A percentile compares a stretch with the other conserved stretches of the same genome.
These are phyloP conservation scores for Halocaridina rubra DNA, from an alignment of 2,888 invertebrate genomes.

Conservation along the genomic window DNA sequence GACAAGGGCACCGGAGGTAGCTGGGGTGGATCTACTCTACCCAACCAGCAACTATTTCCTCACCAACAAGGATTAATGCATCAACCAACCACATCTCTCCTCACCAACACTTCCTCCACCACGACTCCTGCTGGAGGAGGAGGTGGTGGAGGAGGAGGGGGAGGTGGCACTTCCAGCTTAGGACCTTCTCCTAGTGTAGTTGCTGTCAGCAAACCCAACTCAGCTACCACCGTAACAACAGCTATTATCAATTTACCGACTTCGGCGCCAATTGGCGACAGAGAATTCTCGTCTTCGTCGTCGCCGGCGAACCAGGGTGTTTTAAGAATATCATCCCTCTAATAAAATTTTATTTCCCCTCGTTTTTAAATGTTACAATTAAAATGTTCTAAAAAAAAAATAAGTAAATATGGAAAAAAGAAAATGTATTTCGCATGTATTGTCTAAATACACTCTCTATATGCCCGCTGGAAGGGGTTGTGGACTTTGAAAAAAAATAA, in stretches of 20 bases:
- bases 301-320: constrained; percentile 45
- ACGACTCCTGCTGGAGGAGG: neutral
- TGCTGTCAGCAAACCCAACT: constrained; percentile 58
- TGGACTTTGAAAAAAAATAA: neutral
- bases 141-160: neutral
- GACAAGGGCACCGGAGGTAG: constrained; percentile 42
- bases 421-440: too few species aligned
- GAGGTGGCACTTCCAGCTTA: neutral
- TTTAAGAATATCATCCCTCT: constrained; percentile 60
- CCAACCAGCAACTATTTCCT: neutral
- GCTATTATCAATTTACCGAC: constrained; percentile 56
- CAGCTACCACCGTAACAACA: constrained; percentile 57
- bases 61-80: constrained; percentile 17
- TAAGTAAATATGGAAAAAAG: too few species aligned
- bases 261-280: constrained; percentile 47
- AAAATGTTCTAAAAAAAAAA: too few species aligned
- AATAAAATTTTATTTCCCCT: neutral
- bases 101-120: constrained; percentile 26
- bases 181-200: constrained; percentile 51
- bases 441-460: too few species aligned
- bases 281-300: constrained; percentile 31
- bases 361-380: too few species aligned
- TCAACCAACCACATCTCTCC: constrained; percentile 30
- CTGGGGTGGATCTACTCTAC: constrained; percentile 11
- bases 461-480: too few species aligned